Conservation (phyloP, 2,797 vertebrate species). For the Phoeniculus purpureus region DNA sequence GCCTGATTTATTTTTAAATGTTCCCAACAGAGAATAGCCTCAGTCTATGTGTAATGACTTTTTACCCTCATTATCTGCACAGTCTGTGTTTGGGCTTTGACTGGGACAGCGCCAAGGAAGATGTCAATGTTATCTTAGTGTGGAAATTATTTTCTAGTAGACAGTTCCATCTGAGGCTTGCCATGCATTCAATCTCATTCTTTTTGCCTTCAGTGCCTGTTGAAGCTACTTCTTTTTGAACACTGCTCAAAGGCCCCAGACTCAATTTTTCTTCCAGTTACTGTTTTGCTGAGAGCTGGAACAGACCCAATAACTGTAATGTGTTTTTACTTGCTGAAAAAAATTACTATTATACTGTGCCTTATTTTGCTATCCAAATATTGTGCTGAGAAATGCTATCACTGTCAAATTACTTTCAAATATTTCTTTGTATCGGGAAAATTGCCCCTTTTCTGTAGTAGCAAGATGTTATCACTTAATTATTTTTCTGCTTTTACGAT, state of each 20-base stretch:
- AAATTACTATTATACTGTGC: background rate
- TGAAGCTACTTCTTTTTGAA: slow-evolving; percentile 3
- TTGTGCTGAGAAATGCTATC: slow-evolving; percentile 44
- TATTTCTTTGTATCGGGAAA: slow-evolving; percentile 56
- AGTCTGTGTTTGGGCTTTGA: background rate
- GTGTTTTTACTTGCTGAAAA: slow-evolving; percentile 36
- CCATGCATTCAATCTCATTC: background rate
- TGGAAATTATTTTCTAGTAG: slow-evolving; percentile 1
- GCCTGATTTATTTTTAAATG: slow-evolving; percentile 40
- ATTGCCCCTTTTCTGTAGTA: slow-evolving; percentile 17
- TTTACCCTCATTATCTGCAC: slow-evolving; percentile 34
- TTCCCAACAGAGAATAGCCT: slow-evolving; percentile 2
- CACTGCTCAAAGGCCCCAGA: background rate
- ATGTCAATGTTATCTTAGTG: slow-evolving; percentile 23
- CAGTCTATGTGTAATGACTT: slow-evolving; percentile 39
- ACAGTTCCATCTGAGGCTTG: background rate
- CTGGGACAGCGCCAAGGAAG: slow-evolving; percentile 17
- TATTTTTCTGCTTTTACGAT: slow-evolving; percentile 61
- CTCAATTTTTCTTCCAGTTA: background rate
- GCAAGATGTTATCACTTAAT: slow-evolving; percentile 64
- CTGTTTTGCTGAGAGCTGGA: slow-evolving; percentile 39
- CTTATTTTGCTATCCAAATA: slow-evolving; percentile 49
- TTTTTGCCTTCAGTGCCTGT: background rate
- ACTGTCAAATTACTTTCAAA: slow-evolving; percentile 53
- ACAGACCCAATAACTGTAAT: slow-evolving; percentile 32